phyloP scores from a whole-genome alignment of 2,888 invertebrate genomes.

The Sesamia inferens region DNA sequence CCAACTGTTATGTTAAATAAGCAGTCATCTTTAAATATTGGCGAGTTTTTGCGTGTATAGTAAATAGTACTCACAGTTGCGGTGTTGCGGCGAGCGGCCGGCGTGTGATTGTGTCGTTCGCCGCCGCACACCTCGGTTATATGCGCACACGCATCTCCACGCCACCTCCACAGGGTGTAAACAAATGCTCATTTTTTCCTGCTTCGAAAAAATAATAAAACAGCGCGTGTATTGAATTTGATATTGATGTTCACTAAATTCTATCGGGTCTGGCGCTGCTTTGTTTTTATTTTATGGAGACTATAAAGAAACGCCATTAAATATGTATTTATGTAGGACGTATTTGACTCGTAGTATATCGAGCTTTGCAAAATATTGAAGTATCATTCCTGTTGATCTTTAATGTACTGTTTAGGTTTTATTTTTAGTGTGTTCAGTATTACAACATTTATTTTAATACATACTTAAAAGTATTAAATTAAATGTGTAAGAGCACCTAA shows the following conservation, averaged over 20 bases:
- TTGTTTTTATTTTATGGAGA: neutral
- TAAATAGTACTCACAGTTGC: conserved; percentile 80
- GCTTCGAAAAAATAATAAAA: conserved; percentile 38
- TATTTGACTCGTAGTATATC: neutral
- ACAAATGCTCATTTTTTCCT: conserved; percentile 68
- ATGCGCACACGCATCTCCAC: conserved; percentile 77
- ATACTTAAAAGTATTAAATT: neutral
- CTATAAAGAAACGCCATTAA: conserved; percentile 8
- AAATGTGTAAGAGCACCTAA: too few relatives aligned
- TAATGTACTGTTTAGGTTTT: neutral
- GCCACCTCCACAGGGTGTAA: conserved; percentile 77
- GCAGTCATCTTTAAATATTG: conserved; percentile 2
- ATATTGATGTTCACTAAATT: conserved; percentile 15
- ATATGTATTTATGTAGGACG: neutral
- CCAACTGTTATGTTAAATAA: neutral
- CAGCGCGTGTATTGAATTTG: conserved; percentile 33
- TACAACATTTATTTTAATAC: too few relatives aligned
- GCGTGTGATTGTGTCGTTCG: conserved; percentile 79
- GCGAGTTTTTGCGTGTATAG: conserved; percentile 24
- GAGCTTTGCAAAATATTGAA: neutral
- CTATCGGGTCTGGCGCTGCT: neutral
- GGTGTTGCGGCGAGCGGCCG: conserved; percentile 73
- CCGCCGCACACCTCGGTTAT: conserved; percentile 78
- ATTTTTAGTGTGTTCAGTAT: neutral
- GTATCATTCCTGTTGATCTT: neutral